Evolutionary conservation across 2,888 invertebrate species (phyloP), one percentile per base, ranked within the genome.

Genomic region (Agrotis ipsilon): DNA sequence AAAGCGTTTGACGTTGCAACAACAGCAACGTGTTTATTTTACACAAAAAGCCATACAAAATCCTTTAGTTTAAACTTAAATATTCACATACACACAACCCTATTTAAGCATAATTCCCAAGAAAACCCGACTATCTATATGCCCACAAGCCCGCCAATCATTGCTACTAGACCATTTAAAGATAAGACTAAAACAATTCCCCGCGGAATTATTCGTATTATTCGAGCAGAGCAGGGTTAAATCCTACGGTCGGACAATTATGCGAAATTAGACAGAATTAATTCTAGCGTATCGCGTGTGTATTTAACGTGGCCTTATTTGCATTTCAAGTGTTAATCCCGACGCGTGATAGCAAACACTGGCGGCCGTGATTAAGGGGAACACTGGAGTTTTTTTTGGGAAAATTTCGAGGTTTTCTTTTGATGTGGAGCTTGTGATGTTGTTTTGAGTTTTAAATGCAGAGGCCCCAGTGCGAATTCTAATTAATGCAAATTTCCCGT

Each of bases 271-370:
- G 83, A 84, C 69, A 63, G 78, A 81, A 83, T 86, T 83, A 85
- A 87, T 85, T 84, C 82, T 55, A 71, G 75, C 75, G 77, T 86
- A 86, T 85, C 80, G 77, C 83, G 68, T 85, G 78, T 83, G 83
- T 82, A 80, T 78, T 76, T 75, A 72, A 77, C 78, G 72, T 82
- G 76, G 69, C 65, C 84, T 72, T 81, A 85, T 89, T 89, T 86
- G 86, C 87, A 89, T 89, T 85, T 83, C 85, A 84, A 89, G 85
- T 87, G 85, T 81, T 81, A 82, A 83, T 82, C 80, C 76, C 77
- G 76, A 73, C 80, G 81, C 72, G 80, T 80, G 82, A 81, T 80
- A 80, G 74, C 81, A 85, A 84, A 84, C 78, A 82, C 69, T 77
- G 75, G 76, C 54, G 68, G 78, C 46, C 75, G 24, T 76, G 81